A percentile compares a stretch with the other conserved stretches of the same genome.
These are phyloP conservation scores for Stegana nigrithorax DNA, from an alignment of 2,888 invertebrate species.

Conservation along the genomic window DNA sequence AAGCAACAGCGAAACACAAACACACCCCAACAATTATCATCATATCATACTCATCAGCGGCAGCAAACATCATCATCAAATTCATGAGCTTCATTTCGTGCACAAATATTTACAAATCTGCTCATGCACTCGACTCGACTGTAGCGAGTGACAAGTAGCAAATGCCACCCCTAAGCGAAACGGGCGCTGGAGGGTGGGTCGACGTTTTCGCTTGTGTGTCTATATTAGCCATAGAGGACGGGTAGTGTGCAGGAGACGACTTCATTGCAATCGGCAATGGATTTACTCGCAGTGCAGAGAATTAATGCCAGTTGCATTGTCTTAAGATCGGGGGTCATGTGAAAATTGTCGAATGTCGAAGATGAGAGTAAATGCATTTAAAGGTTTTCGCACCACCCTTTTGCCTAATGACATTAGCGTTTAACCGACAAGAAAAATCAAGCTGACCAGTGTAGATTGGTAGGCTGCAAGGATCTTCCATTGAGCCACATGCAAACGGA, in stretches of 20 bases:
- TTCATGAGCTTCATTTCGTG: conserved; percentile 12
- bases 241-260: not conserved
- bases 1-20: not conserved
- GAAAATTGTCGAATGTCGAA: too few relatives aligned
- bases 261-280: conserved; percentile 10
- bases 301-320: not conserved
- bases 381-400: too few relatives aligned
- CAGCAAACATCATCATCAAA: not conserved
- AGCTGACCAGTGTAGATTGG: not conserved
- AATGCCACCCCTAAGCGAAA: not conserved
- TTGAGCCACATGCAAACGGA: conserved; percentile 35
- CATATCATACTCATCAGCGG: too few relatives aligned
- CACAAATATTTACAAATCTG: conserved; percentile 50
- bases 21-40: conserved; percentile 6
- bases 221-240: not conserved
- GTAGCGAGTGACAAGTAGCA: not conserved
- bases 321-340: not conserved
- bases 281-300: not conserved
- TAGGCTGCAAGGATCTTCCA: not conserved
- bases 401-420: conserved; percentile 9
- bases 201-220: not conserved
- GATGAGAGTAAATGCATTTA: too few relatives aligned
- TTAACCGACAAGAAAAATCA: not conserved
- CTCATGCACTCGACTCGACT: not conserved
- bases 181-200: not conserved